Evolutionary conservation across 1,140 invertebrate genomes (phyloP).

Genomic region (Ruditapes philippinarum): DNA sequence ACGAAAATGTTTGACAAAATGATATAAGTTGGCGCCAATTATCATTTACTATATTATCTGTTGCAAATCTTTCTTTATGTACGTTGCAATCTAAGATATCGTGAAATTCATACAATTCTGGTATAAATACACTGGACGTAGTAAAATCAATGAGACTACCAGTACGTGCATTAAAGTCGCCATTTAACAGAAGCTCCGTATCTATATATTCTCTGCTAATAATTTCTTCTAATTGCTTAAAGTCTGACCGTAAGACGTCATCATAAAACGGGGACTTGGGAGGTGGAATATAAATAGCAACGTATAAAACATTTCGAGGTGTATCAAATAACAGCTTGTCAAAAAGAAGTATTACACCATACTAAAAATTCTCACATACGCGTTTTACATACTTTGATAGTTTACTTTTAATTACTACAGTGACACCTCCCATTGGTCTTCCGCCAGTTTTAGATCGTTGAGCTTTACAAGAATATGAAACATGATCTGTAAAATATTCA

Average conservation of each 20-base stretch:
- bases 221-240: not conserved
- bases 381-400: not conserved
- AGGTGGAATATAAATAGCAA: not conserved
- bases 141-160: not conserved
- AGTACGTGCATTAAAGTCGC: slow-evolving; percentile 14
- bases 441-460: not conserved
- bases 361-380: too few species aligned
- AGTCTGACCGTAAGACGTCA: not conserved
- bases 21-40: too few species aligned
- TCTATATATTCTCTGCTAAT: not conserved
- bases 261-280: too few species aligned
- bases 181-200: not conserved
- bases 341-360: not conserved
- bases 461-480: slow-evolving; percentile 8
- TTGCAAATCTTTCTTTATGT: not conserved
- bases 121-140: not conserved
- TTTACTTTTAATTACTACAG: not conserved
- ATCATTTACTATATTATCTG: too few species aligned
- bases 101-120: not conserved
- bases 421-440: too few species aligned
- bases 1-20: not conserved
- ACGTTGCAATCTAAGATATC: not conserved
- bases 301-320: slow-evolving; percentile 16
- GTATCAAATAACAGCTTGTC: slow-evolving; percentile 2
- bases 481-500: not conserved